Conservation (phyloP, 2,113 vertebrate genomes). For the Corydoras maculifer region DNA sequence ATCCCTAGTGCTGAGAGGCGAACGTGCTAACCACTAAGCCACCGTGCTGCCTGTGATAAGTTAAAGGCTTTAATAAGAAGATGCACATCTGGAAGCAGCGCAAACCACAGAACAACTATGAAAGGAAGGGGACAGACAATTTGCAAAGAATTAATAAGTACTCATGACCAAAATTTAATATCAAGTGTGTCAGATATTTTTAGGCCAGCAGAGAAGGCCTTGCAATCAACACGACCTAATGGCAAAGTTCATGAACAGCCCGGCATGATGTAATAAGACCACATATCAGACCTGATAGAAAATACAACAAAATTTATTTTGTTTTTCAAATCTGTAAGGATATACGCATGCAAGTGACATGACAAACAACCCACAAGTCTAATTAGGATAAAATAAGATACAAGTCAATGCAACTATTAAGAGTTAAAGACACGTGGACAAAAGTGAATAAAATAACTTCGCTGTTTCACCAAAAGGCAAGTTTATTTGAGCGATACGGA, state of each 20-base stretch:
- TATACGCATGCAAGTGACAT: slow-evolving; percentile 41
- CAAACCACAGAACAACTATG: too few relatives aligned
- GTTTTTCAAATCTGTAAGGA: slow-evolving; percentile 30
- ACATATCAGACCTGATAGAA: slow-evolving; percentile 2
- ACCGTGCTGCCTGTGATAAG: too few relatives aligned
- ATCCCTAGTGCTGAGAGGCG: too few relatives aligned
- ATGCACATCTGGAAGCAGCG: too few relatives aligned
- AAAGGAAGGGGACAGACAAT: too few relatives aligned
- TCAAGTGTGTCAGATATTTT: too few relatives aligned
- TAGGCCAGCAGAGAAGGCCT: too few relatives aligned
- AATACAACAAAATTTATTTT: slow-evolving; percentile 45
- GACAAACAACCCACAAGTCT: slow-evolving; percentile 18
- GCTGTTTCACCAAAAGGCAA: slow-evolving; percentile 8
- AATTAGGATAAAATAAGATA: slow-evolving; percentile 25
- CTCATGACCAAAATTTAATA: too few relatives aligned
- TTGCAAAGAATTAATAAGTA: too few relatives aligned
- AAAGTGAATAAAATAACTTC: slow-evolving; percentile 10
- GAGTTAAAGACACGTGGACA: slow-evolving; percentile 11
- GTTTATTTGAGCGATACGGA: slow-evolving; percentile 13
- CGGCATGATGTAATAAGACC: background rate
- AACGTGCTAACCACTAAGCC: too few relatives aligned
- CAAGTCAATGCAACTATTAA: slow-evolving; percentile 23
- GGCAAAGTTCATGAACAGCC: background rate
- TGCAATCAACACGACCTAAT: too few relatives aligned
- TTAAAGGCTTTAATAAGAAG: too few relatives aligned